Evolutionary conservation across 2,113 vertebrate genomes (phyloP).

Genomic region (Naja naja): DNA sequence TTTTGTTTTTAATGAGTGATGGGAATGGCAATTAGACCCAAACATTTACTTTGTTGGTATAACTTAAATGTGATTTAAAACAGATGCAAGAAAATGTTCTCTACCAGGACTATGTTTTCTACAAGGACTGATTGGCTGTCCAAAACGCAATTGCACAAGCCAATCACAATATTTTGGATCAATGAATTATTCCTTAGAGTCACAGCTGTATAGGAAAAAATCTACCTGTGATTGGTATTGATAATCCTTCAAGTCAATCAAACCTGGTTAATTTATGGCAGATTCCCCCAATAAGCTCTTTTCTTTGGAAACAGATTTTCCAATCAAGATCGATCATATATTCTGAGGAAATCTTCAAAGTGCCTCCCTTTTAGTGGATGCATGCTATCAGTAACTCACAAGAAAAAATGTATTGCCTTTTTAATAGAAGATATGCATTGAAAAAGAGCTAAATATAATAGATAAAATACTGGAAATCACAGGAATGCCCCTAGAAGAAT

Average conservation of each 20-base stretch:
- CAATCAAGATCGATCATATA: not conserved
- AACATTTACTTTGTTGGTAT: not conserved
- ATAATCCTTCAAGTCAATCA: not conserved
- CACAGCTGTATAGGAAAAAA: not conserved
- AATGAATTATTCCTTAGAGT: not conserved
- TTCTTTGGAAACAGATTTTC: not conserved
- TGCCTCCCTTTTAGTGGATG: not conserved
- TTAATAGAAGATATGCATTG: not conserved
- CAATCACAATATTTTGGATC: not conserved
- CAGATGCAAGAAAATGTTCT: not conserved
- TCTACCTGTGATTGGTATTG: not conserved
- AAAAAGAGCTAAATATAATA: not conserved
- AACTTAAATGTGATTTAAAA: not conserved
- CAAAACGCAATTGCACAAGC: not conserved
- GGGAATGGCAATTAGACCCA: not conserved
- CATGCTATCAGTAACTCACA: not conserved
- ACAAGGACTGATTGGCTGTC: not conserved
- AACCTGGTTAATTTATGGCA: not conserved
- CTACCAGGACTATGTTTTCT: not conserved
- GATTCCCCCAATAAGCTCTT: not conserved
- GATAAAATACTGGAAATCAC: not conserved
- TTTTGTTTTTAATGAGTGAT: not conserved
- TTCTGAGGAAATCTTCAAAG: not conserved
- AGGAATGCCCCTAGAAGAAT: not conserved
- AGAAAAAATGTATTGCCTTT: not conserved